Evolutionary conservation across 2,797 vertebrate species (phyloP).

Genomic region (Oceanodroma leucorhoa): DNA sequence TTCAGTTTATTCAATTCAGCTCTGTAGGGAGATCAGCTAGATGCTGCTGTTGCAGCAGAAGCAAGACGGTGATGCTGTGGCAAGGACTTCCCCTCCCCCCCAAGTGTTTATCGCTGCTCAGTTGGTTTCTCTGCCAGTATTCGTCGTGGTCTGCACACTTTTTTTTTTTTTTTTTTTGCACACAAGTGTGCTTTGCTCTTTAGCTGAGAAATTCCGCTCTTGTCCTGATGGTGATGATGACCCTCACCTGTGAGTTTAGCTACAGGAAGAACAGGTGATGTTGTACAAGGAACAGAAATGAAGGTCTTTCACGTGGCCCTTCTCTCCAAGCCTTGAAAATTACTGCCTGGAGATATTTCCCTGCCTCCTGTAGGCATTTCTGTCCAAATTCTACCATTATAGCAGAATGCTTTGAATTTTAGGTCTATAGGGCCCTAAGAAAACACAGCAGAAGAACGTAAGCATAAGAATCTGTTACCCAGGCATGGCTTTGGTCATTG

Average conservation of each 20-base stretch:
- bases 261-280: neutral
- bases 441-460: neutral
- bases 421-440: neutral
- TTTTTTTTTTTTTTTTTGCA: neutral
- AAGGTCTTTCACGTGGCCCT: neutral
- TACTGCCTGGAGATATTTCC: neutral
- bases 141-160: neutral
- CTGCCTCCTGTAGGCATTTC: neutral
- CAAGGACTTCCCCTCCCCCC: conserved; percentile 8
- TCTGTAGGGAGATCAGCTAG: conserved; percentile 48
- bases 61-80: neutral
- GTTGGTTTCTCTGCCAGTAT: neutral
- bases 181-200: neutral
- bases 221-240: neutral
- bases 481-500: neutral
- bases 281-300: neutral
- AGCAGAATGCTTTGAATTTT: neutral
- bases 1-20: conserved; percentile 47
- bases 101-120: neutral
- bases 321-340: neutral
- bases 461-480: neutral
- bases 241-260: neutral
- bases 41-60: conserved; percentile 56
- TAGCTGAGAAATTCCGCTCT: neutral
- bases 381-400: neutral